These are phyloP conservation scores for Melanostigma gelatinosum DNA, from an alignment of 2,113 vertebrate genomes.

Conservation along the genomic window DNA sequence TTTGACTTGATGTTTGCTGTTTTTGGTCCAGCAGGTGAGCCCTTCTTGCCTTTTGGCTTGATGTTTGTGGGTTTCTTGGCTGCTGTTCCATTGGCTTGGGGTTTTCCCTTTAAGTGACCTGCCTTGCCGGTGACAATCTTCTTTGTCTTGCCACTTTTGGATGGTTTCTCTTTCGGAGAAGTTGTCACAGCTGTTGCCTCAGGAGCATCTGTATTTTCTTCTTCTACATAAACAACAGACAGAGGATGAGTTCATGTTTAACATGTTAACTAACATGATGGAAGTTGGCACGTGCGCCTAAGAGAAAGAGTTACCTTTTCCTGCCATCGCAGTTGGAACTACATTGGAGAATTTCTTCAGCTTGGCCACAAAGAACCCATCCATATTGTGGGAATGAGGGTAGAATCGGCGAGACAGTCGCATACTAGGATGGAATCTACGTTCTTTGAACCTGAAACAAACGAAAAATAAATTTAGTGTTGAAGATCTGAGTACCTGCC, in stretches of 20 bases:
- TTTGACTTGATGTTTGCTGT: constrained; percentile 71
- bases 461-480: not conserved
- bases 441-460: constrained; percentile 88
- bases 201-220: constrained; percentile 60
- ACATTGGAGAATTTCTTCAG: constrained; percentile 95
- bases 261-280: not conserved
- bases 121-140: constrained; percentile 45
- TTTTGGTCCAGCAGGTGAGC: constrained; percentile 61
- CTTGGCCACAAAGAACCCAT: constrained; percentile 97
- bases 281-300: not conserved
- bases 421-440: constrained; percentile 92
- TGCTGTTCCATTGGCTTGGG: constrained; percentile 65
- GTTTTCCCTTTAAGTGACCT: constrained; percentile 22
- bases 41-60: constrained; percentile 62
- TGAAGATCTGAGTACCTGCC: not conserved
- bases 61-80: constrained; percentile 24
- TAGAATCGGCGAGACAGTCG: constrained; percentile 90
- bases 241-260: constrained; percentile 12
- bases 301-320: constrained; percentile 65
- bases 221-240: constrained; percentile 51
- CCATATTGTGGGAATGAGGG: constrained; percentile 97
- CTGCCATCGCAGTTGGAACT: constrained; percentile 81
- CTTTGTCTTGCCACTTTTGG: constrained; percentile 59
- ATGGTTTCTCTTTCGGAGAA: constrained; percentile 45
- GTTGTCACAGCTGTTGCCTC: constrained; percentile 41